These are phyloP conservation scores for Protaetia brevitarsis DNA, from an alignment of 1,140 invertebrate genomes.

Conservation along the genomic window DNA sequence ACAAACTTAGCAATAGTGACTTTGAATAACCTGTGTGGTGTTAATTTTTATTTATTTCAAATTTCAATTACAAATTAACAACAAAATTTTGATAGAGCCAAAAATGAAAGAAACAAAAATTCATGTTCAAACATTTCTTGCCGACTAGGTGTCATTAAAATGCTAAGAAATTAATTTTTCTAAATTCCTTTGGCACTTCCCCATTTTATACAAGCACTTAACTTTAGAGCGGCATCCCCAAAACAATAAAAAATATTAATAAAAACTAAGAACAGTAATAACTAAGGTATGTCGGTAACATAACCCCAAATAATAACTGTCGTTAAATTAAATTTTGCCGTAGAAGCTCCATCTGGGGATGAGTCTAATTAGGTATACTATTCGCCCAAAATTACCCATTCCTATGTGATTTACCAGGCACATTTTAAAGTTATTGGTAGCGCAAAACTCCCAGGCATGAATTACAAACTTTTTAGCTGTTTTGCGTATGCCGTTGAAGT, in stretches of 20 bases:
- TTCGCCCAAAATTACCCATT: slow-evolving; percentile 21
- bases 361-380: slow-evolving; percentile 22
- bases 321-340: slow-evolving; percentile 21
- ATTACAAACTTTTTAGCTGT: slow-evolving; percentile 21
- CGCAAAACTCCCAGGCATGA: slow-evolving; percentile 11
- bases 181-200: too few relatives aligned
- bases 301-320: slow-evolving; percentile 18
- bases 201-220: background rate
- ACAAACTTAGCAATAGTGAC: too few relatives aligned
- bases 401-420: slow-evolving; percentile 18
- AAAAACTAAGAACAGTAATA: slow-evolving; percentile 16
- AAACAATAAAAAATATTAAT: slow-evolving; percentile 10
- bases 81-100: too few relatives aligned
- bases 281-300: slow-evolving; percentile 21
- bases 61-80: too few relatives aligned
- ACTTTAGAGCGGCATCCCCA: background rate
- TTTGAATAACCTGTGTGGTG: too few relatives aligned
- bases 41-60: too few relatives aligned
- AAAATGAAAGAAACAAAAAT: too few relatives aligned
- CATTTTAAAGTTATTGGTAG: slow-evolving; percentile 22
- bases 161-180: too few relatives aligned
- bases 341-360: background rate
- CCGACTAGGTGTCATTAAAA: too few relatives aligned
- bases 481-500: background rate
- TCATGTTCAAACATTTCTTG: too few relatives aligned